A percentile compares a stretch with the other conserved stretches of the same genome.
These are phyloP conservation scores for Apodemus speciosus DNA, from an alignment of 2,113 vertebrate genomes.

Conservation along the genomic window DNA sequence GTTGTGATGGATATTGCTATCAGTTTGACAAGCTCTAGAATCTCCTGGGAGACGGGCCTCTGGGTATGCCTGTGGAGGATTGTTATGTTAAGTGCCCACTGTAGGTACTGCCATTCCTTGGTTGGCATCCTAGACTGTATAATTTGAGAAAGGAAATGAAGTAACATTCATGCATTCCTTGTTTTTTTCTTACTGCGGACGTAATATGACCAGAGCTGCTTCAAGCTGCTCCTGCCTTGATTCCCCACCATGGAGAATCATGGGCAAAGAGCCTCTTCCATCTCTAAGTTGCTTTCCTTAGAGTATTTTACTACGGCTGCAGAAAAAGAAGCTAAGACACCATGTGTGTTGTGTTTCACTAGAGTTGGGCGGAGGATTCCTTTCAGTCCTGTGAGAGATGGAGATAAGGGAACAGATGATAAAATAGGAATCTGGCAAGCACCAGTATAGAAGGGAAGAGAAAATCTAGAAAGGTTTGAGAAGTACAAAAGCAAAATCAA, in stretches of 20 bases:
- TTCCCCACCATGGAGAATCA: background rate
- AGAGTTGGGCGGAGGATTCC: background rate
- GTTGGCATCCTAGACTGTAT: background rate
- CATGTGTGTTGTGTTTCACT: background rate
- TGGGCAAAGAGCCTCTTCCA: background rate
- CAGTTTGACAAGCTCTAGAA: background rate
- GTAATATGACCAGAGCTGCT: background rate
- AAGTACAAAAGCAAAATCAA: conserved; percentile 11
- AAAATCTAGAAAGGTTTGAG: background rate
- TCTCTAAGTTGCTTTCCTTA: background rate
- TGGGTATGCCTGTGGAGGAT: background rate
- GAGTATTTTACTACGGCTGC: background rate
- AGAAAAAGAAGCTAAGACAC: background rate
- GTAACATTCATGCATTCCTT: too few relatives aligned
- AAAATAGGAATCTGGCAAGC: background rate
- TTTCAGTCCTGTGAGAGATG: background rate
- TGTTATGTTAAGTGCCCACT: background rate
- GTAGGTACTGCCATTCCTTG: background rate
- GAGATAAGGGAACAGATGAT: background rate
- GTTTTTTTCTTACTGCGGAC: background rate
- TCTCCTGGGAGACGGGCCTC: background rate
- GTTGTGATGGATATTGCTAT: background rate
- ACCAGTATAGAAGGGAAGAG: background rate
- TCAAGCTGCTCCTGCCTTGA: background rate
- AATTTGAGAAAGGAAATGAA: too few relatives aligned